Evolutionary conservation across 2,888 invertebrate genomes (phyloP).

Genomic region (Nymphalis c-album): DNA sequence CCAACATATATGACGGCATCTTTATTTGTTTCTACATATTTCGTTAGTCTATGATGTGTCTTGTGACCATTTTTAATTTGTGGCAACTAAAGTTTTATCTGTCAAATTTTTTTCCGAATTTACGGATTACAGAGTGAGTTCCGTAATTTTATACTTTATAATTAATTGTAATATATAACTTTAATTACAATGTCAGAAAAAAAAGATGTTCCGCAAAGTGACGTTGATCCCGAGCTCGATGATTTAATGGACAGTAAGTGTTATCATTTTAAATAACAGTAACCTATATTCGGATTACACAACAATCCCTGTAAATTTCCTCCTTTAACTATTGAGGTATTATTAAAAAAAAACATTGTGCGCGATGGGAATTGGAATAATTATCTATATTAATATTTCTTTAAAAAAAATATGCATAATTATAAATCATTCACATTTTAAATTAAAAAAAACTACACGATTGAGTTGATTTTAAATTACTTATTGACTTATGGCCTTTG

Average conservation of each 20-base stretch:
- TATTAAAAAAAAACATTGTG: background rate
- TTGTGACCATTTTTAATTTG: slow-evolving; percentile 28
- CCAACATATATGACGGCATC: background rate
- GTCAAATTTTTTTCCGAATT: slow-evolving; percentile 22
- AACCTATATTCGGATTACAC: slow-evolving; percentile 46
- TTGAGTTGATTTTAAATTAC: too few relatives aligned
- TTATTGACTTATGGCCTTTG: too few relatives aligned
- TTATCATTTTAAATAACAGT: slow-evolving; percentile 49
- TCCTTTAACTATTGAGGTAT: background rate
- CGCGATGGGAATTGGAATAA: too few relatives aligned
- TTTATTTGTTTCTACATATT: background rate
- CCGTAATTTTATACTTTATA: slow-evolving; percentile 8
- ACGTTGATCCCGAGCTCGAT: slow-evolving; percentile 85
- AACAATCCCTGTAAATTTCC: slow-evolving; percentile 23
- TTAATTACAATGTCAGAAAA: slow-evolving; percentile 65
- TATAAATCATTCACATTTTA: too few relatives aligned
- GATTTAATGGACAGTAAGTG: slow-evolving; percentile 88
- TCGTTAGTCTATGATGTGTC: slow-evolving; percentile 27
- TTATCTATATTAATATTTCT: too few relatives aligned
- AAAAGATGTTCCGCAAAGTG: slow-evolving; percentile 62
- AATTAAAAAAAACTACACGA: too few relatives aligned
- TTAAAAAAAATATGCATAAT: too few relatives aligned
- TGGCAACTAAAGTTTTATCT: slow-evolving; percentile 22
- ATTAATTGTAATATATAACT: slow-evolving; percentile 7
- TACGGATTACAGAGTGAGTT: background rate